Percentiles rank a stretch among this genome's conserved stretches.
These are phyloP conservation scores for Drosophila pseudoobscura DNA, from an alignment of 1,140 invertebrate genomes.

Conservation along the genomic window DNA sequence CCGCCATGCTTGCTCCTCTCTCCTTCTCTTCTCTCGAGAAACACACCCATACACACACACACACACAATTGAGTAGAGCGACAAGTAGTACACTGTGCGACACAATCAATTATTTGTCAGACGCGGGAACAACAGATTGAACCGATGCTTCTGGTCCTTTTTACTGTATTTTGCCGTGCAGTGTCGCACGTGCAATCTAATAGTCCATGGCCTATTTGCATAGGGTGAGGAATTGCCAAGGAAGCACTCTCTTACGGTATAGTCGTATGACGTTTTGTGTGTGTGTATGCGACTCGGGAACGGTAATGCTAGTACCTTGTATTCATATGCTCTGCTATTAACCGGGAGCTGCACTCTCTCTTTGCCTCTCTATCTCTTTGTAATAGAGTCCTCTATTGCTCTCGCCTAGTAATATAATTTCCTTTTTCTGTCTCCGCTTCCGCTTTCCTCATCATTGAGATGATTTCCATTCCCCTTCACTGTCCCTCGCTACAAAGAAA, in stretches of 20 bases:
- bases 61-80: background rate
- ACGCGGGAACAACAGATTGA: background rate
- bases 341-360: background rate
- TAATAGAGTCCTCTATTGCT: conserved; percentile 16
- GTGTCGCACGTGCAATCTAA: background rate
- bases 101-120: conserved; percentile 14
- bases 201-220: too few species aligned
- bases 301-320: background rate
- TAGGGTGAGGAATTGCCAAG: too few species aligned
- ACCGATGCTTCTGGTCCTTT: background rate
- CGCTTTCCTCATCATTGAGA: background rate
- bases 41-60: too few species aligned
- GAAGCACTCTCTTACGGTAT: too few species aligned
- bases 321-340: conserved; percentile 2
- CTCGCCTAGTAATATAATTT: conserved; percentile 44
- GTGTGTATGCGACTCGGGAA: background rate
- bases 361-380: background rate
- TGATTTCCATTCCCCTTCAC: background rate
- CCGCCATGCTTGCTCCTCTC: background rate
- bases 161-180: background rate
- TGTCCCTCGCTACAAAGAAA: conserved; percentile 1
- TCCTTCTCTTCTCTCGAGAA: background rate
- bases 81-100: conserved; percentile 1
- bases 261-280: background rate
- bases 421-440: conserved; percentile 25